Evolutionary conservation across 2,797 vertebrate genomes (phyloP).

Genomic region (Aulostomus chinensis): DNA sequence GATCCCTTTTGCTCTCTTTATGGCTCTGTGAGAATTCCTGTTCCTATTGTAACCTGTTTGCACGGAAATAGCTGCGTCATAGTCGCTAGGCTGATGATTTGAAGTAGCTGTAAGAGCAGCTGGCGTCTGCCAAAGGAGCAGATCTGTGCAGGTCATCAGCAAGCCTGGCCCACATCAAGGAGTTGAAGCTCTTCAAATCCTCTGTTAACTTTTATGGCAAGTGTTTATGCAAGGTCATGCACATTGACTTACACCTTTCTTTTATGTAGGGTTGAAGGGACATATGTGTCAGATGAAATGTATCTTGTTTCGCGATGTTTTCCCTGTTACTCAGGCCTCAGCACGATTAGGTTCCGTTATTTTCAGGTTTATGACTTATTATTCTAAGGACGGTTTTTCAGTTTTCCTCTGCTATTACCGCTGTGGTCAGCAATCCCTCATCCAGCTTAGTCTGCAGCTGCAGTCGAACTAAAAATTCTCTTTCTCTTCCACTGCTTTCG

Average conservation of each 20-base stretch:
- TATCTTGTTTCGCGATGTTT: conserved; percentile 43
- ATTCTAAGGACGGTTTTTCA: too few species aligned
- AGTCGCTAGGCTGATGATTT: conserved; percentile 53
- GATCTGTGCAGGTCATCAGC: conserved; percentile 76
- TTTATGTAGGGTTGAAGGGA: conserved; percentile 62
- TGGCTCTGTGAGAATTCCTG: conserved; percentile 71
- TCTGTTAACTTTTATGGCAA: conserved; percentile 79
- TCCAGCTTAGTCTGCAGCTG: neutral
- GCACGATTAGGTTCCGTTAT: neutral
- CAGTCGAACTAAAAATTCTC: conserved; percentile 1
- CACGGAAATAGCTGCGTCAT: conserved; percentile 75
- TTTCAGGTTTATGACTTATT: neutral
- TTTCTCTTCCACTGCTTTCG: too few species aligned
- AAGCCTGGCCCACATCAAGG: conserved; percentile 67
- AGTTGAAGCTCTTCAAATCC: conserved; percentile 65
- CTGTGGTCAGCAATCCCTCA: neutral
- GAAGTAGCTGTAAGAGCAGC: conserved; percentile 60
- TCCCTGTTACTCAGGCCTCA: neutral
- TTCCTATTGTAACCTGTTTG: conserved; percentile 67
- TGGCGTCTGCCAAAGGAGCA: conserved; percentile 46
- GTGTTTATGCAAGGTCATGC: conserved; percentile 83
- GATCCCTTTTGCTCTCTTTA: conserved; percentile 67
- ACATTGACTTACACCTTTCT: conserved; percentile 73
- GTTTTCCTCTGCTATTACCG: too few species aligned
- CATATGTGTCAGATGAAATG: conserved; percentile 62